Conservation (phyloP, 2,113 vertebrate genomes). For the Macheiramphus alcinus region DNA sequence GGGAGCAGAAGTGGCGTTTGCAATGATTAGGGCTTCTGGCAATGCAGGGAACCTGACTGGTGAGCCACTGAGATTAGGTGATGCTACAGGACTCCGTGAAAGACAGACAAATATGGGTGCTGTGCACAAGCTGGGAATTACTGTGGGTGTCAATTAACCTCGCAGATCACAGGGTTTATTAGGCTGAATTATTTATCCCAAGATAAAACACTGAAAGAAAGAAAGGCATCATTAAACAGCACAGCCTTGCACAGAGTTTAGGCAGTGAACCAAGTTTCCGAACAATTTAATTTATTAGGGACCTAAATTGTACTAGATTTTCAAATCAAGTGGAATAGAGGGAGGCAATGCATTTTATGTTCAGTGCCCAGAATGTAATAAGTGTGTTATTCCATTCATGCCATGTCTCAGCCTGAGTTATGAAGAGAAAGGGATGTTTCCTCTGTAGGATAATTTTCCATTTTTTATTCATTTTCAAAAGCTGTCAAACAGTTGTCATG, state of each 20-base stretch:
- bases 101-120: background rate
- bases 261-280: slow-evolving; percentile 54
- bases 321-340: slow-evolving; percentile 58
- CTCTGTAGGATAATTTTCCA: slow-evolving; percentile 60
- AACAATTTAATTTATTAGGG: slow-evolving; percentile 67
- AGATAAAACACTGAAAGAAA: slow-evolving; percentile 45
- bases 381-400: slow-evolving; percentile 32
- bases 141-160: slow-evolving; percentile 58
- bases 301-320: slow-evolving; percentile 44
- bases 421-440: slow-evolving; percentile 41
- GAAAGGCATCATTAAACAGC: slow-evolving; percentile 42
- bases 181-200: slow-evolving; percentile 63
- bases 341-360: slow-evolving; percentile 29
- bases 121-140: slow-evolving; percentile 30
- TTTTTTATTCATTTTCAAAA: slow-evolving; percentile 63
- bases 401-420: slow-evolving; percentile 19
- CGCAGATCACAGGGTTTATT: slow-evolving; percentile 43
- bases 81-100: background rate
- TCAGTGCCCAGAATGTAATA: slow-evolving; percentile 11
- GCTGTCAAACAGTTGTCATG: slow-evolving; percentile 59
- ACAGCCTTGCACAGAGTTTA: slow-evolving; percentile 44
- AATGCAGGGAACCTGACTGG: background rate
- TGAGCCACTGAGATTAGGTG: slow-evolving; percentile 1
- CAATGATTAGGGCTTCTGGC: background rate
- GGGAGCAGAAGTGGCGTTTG: background rate